These are phyloP conservation scores for Chrysocyon brachyurus DNA, from an alignment of 2,797 vertebrate species.

Conservation along the genomic window DNA sequence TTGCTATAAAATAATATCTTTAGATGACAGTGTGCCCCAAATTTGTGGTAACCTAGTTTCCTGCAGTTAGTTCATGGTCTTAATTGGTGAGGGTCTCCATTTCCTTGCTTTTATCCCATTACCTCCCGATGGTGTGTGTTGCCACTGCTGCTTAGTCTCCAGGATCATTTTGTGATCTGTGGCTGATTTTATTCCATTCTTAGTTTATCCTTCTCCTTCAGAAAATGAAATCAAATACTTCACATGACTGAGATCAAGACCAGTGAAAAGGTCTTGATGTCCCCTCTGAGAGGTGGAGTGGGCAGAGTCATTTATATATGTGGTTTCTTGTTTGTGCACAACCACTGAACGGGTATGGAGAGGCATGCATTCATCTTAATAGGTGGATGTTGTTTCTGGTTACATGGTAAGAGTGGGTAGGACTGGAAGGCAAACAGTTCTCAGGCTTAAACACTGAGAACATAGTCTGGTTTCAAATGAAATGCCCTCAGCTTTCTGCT, in stretches of 20 bases:
- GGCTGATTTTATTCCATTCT: not conserved
- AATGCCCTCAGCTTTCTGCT: slow-evolving; percentile 63
- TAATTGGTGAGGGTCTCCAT: not conserved
- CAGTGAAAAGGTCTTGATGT: not conserved
- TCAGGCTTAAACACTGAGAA: slow-evolving; percentile 59
- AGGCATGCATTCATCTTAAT: not conserved
- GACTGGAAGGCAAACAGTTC: not conserved
- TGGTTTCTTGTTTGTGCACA: slow-evolving; percentile 25
- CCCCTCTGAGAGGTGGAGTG: not conserved
- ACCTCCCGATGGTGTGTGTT: not conserved
- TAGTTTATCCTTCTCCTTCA: not conserved
- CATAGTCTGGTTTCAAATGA: slow-evolving; percentile 69
- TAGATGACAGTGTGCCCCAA: not conserved
- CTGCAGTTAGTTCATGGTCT: not conserved
- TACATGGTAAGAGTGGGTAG: slow-evolving; percentile 48
- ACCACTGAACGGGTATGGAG: not conserved
- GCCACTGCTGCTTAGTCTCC: not conserved
- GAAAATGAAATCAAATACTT: slow-evolving; percentile 14
- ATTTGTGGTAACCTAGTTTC: not conserved
- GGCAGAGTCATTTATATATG: not conserved
- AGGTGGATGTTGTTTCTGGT: slow-evolving; percentile 21
- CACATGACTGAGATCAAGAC: not conserved
- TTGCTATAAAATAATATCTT: slow-evolving; percentile 12
- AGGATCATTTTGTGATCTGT: not conserved
- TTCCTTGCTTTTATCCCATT: not conserved